Base-by-base conservation (phyloP, 2,888 invertebrate genomes). In the Macrophya annulata region DNA sequence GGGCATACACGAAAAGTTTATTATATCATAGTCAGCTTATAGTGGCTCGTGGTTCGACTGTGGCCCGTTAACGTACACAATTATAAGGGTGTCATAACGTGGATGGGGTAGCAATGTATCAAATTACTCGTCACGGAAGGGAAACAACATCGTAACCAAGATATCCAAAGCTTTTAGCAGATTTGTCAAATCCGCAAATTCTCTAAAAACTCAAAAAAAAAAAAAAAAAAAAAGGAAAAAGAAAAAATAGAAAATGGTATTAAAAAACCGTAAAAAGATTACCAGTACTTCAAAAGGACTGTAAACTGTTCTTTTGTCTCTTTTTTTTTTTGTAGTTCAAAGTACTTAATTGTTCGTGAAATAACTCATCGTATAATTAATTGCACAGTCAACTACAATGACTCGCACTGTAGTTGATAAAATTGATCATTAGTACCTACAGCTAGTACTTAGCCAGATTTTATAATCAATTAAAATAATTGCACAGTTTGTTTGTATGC, bases 41-140 rank as follows among this genome's bases (percentile, higher is more conserved):
- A 3, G 25, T 62, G 25, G 12, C 25, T 10, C 62, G 62, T 62
- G 25, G 25, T 62, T 62, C 25, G 25, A 62, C 62, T 62, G 62
- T 4, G 62, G 62, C 10, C 21, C 25, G 62, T 62, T 62, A 62
- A 62, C 62, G 62, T 25, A 62, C 62, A 62, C 62, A 62, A 62
- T 62, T 62, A 62, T 62, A 62, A 62, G 62, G 62, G 62, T 25
- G 62, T 25, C 25, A 25, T 25, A 12, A 12, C 9, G 62, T 62
- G 62, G 62, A 21, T 12, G 25, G 62, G 62, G 62, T 25, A 25
- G 62, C 25, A 62, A 62, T 62, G 25, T 25, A 62, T 62, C 62
- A 62, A 62, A 62, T 62, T 62, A 62, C 62, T 62, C 62, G 62
- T 62, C 25, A 62, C 62, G 62, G 25, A 25, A 25, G 21, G 62